Conservation (phyloP, 2,113 vertebrate species). For the Neodontobutis hainanensis region DNA sequence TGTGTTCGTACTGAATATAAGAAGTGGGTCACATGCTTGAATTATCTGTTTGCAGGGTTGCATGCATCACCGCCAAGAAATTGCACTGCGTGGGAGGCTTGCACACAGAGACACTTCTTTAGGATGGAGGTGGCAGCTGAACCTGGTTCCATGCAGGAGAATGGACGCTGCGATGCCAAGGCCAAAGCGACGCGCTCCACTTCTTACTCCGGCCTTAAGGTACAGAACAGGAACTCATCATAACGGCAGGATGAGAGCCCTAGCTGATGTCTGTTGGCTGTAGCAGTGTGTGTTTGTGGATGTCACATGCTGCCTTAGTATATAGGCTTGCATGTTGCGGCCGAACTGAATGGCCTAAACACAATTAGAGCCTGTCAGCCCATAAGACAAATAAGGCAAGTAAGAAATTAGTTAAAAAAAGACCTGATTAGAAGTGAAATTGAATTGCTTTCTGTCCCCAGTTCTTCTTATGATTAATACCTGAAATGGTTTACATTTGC, state of each 20-base stretch:
- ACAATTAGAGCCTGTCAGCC: constrained; percentile 15
- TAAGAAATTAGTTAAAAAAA: too few species aligned
- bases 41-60: constrained; percentile 76
- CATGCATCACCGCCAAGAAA: constrained; percentile 70
- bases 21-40: constrained; percentile 76
- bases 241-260: neutral
- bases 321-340: neutral
- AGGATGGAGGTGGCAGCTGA: constrained; percentile 67
- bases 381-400: neutral
- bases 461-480: neutral
- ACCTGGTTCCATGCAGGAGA: constrained; percentile 50
- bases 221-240: constrained; percentile 31
- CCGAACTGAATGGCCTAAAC: constrained; percentile 17
- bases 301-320: constrained; percentile 40
- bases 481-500: neutral
- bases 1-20: constrained; percentile 49
- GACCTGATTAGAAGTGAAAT: neutral
- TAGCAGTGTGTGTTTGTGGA: constrained; percentile 10
- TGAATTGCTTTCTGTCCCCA: too few species aligned
- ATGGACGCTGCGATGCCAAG: constrained; percentile 46
- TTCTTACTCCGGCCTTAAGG: constrained; percentile 69
- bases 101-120: constrained; percentile 45
- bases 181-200: constrained; percentile 28
- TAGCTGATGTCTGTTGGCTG: neutral
- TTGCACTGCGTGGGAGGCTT: constrained; percentile 66